Conservation (phyloP, 1,140 invertebrate species). For the Aphaenogaster rudis region DNA sequence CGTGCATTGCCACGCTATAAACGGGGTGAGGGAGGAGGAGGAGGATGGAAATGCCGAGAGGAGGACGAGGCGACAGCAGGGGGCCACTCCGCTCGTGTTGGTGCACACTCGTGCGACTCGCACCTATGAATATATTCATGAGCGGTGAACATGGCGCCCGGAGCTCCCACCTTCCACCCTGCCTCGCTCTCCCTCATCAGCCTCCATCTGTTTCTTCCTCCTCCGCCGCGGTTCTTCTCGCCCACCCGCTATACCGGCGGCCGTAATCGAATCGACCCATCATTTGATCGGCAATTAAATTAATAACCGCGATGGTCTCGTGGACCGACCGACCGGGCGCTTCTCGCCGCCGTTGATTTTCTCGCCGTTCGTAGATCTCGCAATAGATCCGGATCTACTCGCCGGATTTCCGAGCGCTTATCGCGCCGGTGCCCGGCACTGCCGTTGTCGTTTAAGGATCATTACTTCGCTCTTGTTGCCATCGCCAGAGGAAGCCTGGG, state of each 20-base stretch:
- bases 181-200: conserved; percentile 7
- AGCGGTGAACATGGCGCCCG: conserved; percentile 67
- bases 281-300: conserved; percentile 62
- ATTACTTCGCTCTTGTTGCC: conserved; percentile 55
- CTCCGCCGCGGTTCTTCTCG: conserved; percentile 2
- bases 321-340: not conserved
- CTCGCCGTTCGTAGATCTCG: conserved; percentile 13
- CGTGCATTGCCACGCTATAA: conserved; percentile 46
- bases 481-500: conserved; percentile 43
- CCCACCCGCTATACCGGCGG: not conserved
- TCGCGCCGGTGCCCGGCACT: conserved; percentile 24
- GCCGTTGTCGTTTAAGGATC: conserved; percentile 53
- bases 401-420: conserved; percentile 47
- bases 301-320: conserved; percentile 39
- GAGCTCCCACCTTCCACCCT: conserved; percentile 32
- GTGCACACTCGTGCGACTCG: conserved; percentile 50
- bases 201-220: conserved; percentile 42
- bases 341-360: conserved; percentile 23
- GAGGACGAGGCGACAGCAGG: not conserved
- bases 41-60: not conserved
- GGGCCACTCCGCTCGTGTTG: conserved; percentile 28
- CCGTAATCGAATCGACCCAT: conserved; percentile 55
- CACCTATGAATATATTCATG: conserved; percentile 74
- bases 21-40: not conserved
- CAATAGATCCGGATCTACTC: conserved; percentile 26